Evolutionary conservation across 2,113 vertebrate species (phyloP).

Genomic region (Nematolebias whitei): DNA sequence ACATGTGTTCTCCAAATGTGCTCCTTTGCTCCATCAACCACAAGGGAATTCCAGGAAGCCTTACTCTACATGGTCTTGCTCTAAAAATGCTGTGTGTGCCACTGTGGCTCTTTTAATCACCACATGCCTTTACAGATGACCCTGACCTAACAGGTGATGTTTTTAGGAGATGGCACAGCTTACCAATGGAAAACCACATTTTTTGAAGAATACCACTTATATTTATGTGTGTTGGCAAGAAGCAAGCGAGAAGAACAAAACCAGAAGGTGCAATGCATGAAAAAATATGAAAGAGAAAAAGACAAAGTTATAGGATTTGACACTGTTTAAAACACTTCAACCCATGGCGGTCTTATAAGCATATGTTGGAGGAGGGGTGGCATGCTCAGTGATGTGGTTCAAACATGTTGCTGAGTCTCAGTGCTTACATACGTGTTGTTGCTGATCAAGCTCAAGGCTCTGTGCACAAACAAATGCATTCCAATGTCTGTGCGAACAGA

Average conservation of each 20-base stretch:
- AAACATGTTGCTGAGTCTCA: constrained; percentile 24
- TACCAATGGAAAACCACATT: background rate
- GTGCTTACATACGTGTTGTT: constrained; percentile 39
- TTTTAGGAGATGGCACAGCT: constrained; percentile 19
- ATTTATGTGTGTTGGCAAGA: background rate
- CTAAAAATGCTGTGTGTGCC: constrained; percentile 46
- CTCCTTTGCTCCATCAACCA: constrained; percentile 64
- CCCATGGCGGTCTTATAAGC: constrained; percentile 6
- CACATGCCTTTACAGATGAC: constrained; percentile 38
- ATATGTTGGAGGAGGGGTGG: background rate
- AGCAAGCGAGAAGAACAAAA: background rate
- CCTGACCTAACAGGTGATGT: constrained; percentile 64
- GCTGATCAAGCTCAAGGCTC: constrained; percentile 35
- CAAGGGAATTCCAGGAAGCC: constrained; percentile 66
- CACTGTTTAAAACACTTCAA: background rate
- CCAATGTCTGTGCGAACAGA: constrained; percentile 38
- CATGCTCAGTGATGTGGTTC: constrained; percentile 33
- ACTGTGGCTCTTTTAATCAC: constrained; percentile 57
- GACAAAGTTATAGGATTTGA: background rate
- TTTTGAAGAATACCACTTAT: background rate
- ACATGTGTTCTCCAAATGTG: constrained; percentile 61
- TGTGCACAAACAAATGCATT: constrained; percentile 55
- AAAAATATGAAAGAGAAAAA: constrained; percentile 6
- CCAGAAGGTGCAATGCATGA: background rate
- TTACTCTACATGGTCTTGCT: constrained; percentile 55